Evolutionary conservation across 2,113 vertebrate genomes (phyloP), one percentile per base, ranked within the genome.

Genomic region (Scytalopus superciliaris): DNA sequence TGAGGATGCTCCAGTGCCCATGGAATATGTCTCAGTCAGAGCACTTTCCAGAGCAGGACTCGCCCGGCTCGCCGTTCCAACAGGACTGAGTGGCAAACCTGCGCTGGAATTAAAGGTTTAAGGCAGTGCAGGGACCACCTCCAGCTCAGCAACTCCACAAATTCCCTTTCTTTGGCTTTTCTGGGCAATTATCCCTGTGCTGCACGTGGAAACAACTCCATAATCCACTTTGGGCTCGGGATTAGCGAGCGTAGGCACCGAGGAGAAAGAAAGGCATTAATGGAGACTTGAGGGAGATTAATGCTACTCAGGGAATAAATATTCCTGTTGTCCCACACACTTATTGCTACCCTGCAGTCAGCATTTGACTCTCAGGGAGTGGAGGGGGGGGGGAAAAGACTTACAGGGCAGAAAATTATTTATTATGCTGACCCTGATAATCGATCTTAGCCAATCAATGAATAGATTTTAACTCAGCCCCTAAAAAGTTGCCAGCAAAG

Each of bases 1-100:
- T 55, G 50, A 97, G 97, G 95, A 96, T 92, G 96, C 96, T 97
- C 96, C 97, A 95, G 85, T 84, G 93, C 91, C 83, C 87, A 96
- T 97, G 49, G 97, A 98, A 97, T 93, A 97, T 94, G 95, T 91
- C 97, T 89, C 89, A 94, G 76, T 56, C 88, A 94, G 85, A 97
- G 86, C 74, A n/a, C n/a, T n/a, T n/a, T n/a, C n/a, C n/a, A n/a
- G n/a, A n/a, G n/a, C n/a, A n/a, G n/a, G n/a, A n/a, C n/a, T n/a
- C n/a, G n/a, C n/a, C n/a, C n/a, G n/a, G n/a, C n/a, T n/a, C n/a
- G n/a, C n/a, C n/a, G n/a, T n/a, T n/a, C n/a, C n/a, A n/a, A n/a
- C n/a, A n/a, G n/a, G n/a, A n/a, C n/a, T n/a, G n/a, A 72, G 45
- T 45, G 63, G 66, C 37, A 70, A 95, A 94, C n/a, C 50, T 69